Percentiles rank a stretch among this genome's conserved stretches.
Evolutionary conservation across 92 coral and sea anemone species (phyloP).

Genomic region (Heteractis magnifica): DNA sequence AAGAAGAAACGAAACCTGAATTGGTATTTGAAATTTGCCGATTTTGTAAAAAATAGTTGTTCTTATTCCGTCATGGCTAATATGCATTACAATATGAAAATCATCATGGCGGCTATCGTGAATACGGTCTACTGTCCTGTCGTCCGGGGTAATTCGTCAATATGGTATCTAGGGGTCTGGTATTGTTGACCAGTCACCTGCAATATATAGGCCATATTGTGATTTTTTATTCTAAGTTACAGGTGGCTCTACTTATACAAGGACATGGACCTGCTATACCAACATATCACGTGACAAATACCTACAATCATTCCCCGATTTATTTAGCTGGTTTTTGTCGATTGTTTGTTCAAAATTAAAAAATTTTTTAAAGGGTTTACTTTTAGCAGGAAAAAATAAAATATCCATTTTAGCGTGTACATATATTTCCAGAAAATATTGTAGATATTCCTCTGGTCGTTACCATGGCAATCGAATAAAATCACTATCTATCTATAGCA

Average conservation of each 20-base stretch:
- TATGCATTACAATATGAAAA: no score
- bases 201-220: no score
- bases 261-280: neutral
- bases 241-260: neutral
- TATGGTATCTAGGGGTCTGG: no score
- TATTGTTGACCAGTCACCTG: no score
- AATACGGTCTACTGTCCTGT: no score
- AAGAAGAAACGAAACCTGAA: no score
- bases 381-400: neutral
- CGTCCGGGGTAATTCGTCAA: no score
- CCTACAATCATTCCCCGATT: neutral
- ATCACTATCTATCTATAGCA: slow-evolving; percentile 25
- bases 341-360: neutral
- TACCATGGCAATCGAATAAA: slow-evolving; percentile 7
- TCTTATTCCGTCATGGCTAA: no score
- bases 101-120: no score
- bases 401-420: neutral
- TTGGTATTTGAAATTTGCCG: no score
- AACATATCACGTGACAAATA: neutral
- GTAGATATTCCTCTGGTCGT: neutral
- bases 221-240: neutral
- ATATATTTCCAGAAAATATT: neutral
- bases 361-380: neutral
- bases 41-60: no score
- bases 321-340: neutral